Evolutionary conservation across 2,113 vertebrate species (phyloP).

Genomic region (Bagarius yarrelli): DNA sequence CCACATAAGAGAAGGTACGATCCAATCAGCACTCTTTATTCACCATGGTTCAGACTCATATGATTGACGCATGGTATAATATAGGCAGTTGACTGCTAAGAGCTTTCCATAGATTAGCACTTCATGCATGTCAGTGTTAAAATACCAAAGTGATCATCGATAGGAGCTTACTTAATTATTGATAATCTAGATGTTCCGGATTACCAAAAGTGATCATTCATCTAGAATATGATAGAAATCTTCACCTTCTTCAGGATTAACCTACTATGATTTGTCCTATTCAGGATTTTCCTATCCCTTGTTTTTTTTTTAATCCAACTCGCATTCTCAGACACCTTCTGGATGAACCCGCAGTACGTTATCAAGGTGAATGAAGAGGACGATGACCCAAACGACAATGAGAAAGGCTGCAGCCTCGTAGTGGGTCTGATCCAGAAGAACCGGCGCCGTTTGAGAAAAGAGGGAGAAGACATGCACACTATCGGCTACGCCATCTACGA

Average conservation of each 20-base stretch:
- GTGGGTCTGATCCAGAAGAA: conserved; percentile 95
- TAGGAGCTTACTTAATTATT: no score
- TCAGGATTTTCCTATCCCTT: not conserved
- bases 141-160: no score
- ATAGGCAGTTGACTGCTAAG: not conserved
- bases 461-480: conserved; percentile 93
- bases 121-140: not conserved
- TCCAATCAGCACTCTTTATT: not conserved
- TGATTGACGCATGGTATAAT: not conserved
- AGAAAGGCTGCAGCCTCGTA: conserved; percentile 86
- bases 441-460: conserved; percentile 80
- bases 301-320: not conserved
- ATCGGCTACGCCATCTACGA: conserved; percentile 93
- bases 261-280: not conserved
- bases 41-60: not conserved
- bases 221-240: no score
- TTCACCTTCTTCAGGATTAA: no score
- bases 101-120: not conserved
- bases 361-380: conserved; percentile 88
- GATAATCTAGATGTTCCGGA: no score
- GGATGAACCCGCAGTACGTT: conserved; percentile 89
- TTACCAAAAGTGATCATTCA: no score
- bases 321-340: conserved; percentile 82
- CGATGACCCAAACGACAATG: conserved; percentile 81
- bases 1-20: not conserved